These are phyloP conservation scores for Chinchilla lanigera DNA, from an alignment of 2,113 vertebrate genomes.

Conservation along the genomic window DNA sequence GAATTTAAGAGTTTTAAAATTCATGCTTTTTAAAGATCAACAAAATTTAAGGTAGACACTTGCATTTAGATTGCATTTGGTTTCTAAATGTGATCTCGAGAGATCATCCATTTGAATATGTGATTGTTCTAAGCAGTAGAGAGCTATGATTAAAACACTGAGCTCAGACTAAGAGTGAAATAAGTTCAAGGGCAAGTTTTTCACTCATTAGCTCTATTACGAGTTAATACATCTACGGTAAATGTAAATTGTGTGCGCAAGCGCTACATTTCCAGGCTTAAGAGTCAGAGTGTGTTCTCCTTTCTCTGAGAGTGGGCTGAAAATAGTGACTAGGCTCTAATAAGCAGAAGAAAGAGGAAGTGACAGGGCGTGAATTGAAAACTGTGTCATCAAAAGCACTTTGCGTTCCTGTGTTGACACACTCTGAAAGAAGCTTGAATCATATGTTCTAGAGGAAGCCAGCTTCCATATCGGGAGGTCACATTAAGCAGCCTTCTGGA, in stretches of 20 bases:
- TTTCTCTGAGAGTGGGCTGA: not conserved
- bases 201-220: not conserved
- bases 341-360: not conserved
- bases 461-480: not conserved
- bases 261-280: not conserved
- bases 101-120: not conserved
- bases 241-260: not conserved
- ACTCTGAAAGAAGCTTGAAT: not conserved
- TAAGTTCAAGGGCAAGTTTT: not conserved
- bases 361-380: not conserved
- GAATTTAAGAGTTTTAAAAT: not conserved
- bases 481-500: too few species aligned
- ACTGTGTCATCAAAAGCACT: not conserved
- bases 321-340: not conserved
- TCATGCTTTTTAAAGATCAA: not conserved
- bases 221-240: not conserved
- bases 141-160: not conserved
- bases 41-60: not conserved
- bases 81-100: not conserved
- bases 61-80: conserved; percentile 9
- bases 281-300: not conserved
- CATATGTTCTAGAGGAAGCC: not conserved
- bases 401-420: not conserved
- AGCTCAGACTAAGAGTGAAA: not conserved
- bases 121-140: not conserved